A percentile compares a stretch with the other conserved stretches of the same genome.
phyloP scores from a whole-genome alignment of 2,113 vertebrate genomes.

The Indicator maculatus region DNA sequence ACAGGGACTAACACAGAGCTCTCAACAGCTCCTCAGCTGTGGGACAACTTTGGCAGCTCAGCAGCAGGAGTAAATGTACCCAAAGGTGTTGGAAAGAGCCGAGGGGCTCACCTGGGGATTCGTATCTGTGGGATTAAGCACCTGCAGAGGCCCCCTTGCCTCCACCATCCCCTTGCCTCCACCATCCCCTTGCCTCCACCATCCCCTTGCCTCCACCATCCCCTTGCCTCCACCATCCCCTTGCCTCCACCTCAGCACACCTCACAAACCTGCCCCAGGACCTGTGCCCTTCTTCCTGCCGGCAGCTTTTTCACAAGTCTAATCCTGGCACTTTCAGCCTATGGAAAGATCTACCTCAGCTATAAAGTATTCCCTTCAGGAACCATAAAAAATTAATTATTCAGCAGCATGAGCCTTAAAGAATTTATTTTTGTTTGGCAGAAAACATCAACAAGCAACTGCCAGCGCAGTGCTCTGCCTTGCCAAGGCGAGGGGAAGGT shows the following conservation, averaged over 20 bases:
- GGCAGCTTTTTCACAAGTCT: background rate
- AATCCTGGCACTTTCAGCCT: background rate
- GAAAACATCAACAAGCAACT: constrained; percentile 35
- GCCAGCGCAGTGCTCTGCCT: background rate
- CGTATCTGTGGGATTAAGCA: background rate
- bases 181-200: too few species aligned
- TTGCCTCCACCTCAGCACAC: background rate
- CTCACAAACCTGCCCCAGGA: background rate
- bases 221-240: background rate
- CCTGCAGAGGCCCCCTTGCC: background rate
- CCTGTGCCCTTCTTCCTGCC: background rate
- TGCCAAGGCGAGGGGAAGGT: constrained; percentile 7
- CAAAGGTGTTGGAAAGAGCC: background rate
- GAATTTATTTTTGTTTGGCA: constrained; percentile 33
- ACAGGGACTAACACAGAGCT: background rate
- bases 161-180: too few species aligned
- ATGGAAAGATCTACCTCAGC: constrained; percentile 33
- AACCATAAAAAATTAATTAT: constrained; percentile 47
- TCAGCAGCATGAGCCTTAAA: constrained; percentile 31
- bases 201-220: too few species aligned
- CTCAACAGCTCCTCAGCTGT: background rate
- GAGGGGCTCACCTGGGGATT: background rate
- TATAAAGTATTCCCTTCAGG: constrained; percentile 16
- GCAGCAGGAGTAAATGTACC: background rate
- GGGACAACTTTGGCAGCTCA: background rate